Evolutionary conservation across 2,797 vertebrate species (phyloP).

Genomic region (Macropus fuliginosus): DNA sequence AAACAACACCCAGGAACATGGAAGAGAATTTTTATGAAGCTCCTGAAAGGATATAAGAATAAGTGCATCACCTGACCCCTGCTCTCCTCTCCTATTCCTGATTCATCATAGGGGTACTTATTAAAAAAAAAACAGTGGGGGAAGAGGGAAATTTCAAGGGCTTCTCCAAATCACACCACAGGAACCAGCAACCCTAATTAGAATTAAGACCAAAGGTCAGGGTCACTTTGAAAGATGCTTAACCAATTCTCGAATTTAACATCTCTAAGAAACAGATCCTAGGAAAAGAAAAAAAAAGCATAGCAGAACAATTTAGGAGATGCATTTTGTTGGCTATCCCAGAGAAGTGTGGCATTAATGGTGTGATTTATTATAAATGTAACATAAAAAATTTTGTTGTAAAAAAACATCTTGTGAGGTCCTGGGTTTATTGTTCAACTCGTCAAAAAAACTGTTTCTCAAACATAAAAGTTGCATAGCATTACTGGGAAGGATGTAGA

Average conservation of each 20-base stretch:
- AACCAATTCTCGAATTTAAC: background rate
- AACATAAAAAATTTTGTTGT: background rate
- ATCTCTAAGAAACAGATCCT: background rate
- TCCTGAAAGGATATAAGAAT: rapidly evolving
- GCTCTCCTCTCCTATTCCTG: background rate
- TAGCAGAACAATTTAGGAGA: background rate
- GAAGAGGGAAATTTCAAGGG: background rate
- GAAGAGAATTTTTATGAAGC: background rate
- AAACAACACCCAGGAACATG: background rate
- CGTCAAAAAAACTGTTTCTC: background rate
- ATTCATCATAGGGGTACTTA: background rate
- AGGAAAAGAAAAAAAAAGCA: background rate
- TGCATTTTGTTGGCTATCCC: background rate
- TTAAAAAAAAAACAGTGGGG: background rate
- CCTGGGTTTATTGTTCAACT: background rate
- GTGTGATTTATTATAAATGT: background rate
- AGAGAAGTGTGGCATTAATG: background rate
- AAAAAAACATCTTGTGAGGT: background rate
- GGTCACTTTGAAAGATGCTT: background rate
- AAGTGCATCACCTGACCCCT: rapidly evolving
- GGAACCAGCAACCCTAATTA: background rate
- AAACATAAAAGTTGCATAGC: background rate
- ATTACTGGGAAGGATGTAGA: background rate
- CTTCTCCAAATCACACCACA: background rate
- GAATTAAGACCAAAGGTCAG: constrained; percentile 12